These are phyloP conservation scores for Grus americana DNA, from an alignment of 2,113 vertebrate genomes.

Conservation along the genomic window DNA sequence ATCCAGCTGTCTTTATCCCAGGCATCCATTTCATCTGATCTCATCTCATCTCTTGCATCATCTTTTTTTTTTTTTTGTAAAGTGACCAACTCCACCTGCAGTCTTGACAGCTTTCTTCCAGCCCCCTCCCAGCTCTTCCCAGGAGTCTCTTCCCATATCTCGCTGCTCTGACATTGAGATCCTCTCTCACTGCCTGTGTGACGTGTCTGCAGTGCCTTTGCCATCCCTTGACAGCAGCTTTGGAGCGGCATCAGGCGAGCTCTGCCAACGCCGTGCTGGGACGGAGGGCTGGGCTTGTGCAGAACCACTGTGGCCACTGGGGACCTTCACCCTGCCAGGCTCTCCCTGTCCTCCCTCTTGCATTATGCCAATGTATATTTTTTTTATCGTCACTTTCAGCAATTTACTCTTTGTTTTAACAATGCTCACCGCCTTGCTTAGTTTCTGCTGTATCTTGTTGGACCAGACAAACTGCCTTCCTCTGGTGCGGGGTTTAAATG, in stretches of 20 bases:
- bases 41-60: neutral
- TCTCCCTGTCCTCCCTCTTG: neutral
- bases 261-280: rapidly evolving
- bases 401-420: neutral
- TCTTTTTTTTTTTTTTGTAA: neutral
- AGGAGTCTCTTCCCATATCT: neutral
- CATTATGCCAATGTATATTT: rapidly evolving
- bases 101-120: neutral
- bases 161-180: neutral
- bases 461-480: neutral
- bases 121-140: neutral
- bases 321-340: neutral
- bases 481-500: neutral
- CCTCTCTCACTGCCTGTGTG: neutral
- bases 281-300: neutral
- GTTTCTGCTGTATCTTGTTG: neutral
- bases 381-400: neutral
- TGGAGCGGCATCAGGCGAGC: neutral
- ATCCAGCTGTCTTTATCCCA: neutral
- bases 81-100: neutral
- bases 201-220: neutral
- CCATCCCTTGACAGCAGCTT: neutral
- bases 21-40: neutral
- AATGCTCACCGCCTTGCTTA: neutral
- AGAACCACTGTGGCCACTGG: too few relatives aligned